These are phyloP conservation scores for Dolomedes plantarius DNA, from an alignment of 2,888 invertebrate species.

Conservation along the genomic window DNA sequence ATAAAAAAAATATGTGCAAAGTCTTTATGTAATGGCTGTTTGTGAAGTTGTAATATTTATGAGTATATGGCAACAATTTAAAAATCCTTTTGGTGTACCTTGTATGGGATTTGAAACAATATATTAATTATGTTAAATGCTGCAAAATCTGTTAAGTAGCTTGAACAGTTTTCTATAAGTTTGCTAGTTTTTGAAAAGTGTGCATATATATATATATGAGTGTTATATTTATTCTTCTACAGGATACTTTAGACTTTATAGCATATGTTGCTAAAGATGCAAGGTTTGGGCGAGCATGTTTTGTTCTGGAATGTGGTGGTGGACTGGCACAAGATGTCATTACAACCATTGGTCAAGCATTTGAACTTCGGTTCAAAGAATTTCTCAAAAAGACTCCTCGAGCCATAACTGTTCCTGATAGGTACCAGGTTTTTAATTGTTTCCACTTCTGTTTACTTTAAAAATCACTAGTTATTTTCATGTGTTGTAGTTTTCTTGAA, in stretches of 20 bases:
- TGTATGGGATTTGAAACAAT: too few relatives aligned
- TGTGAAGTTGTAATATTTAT: too few relatives aligned
- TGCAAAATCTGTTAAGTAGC: too few relatives aligned
- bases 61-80: too few relatives aligned
- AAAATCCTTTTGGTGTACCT: too few relatives aligned
- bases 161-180: too few relatives aligned
- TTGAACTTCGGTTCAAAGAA: constrained; percentile 83
- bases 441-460: neutral
- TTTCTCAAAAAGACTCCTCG: constrained; percentile 73
- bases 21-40: too few relatives aligned
- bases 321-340: constrained; percentile 97
- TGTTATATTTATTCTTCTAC: constrained; percentile 71
- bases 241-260: constrained; percentile 97
- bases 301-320: constrained; percentile 93
- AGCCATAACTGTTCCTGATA: constrained; percentile 70
- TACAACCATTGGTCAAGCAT: constrained; percentile 97
- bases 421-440: constrained; percentile 30
- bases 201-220: too few relatives aligned
- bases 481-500: too few relatives aligned
- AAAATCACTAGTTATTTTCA: neutral
- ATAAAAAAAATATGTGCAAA: too few relatives aligned
- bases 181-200: too few relatives aligned
- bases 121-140: too few relatives aligned
- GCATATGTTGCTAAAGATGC: constrained; percentile 97
- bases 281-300: constrained; percentile 92